Base-by-base conservation (phyloP, 2,113 vertebrate genomes). In the Semicossyphus pulcher region DNA sequence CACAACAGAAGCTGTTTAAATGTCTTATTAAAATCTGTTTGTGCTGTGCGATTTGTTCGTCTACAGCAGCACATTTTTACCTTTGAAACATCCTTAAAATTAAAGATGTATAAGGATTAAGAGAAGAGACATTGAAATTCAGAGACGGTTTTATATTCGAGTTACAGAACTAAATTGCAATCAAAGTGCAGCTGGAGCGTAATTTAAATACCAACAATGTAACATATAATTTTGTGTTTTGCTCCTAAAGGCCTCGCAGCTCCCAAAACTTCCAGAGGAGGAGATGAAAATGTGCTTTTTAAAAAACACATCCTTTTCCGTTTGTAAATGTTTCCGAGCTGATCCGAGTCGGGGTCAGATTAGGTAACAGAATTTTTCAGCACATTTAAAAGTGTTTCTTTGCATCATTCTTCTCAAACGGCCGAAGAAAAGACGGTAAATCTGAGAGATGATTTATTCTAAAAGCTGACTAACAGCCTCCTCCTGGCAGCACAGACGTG, bases 311-410 rank as follows among this genome's bases (percentile, higher is more conserved):
- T 25, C 8, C 1, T 2, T 42, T 34, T 42, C 25, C 12, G 14
- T 23, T 34, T 44, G 29, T 34, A 15, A 12, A 18, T 18, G 7
- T n/a, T 5, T 44, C 6, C 5, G 9, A 37, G 48, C 41, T 11
- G 31, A 18, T 10, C n/a, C 70, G 25, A 11, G 26, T 15, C 6
- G 52, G 53, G 72, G 59, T 82, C 63, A 66, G 62, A 10, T 69
- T 34, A 57, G 74, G 15, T 62, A 25, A 84, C 45, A 8, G 14
- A 20, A 20, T 45, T 36, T 36, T 36, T 14, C 12, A 14, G 11
- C 4, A 15, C 12, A 37, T 37, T 37, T 15, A 3, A 37, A 37
- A 37, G 36, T 37, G 10, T 37, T 37, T 14, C 12, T 11, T n/a
- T n/a, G n/a, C n/a, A n/a, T n/a, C n/a, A n/a, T n/a, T n/a, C n/a